phyloP scores from a whole-genome alignment of 2,113 vertebrate genomes.

The Pedetes capensis region DNA sequence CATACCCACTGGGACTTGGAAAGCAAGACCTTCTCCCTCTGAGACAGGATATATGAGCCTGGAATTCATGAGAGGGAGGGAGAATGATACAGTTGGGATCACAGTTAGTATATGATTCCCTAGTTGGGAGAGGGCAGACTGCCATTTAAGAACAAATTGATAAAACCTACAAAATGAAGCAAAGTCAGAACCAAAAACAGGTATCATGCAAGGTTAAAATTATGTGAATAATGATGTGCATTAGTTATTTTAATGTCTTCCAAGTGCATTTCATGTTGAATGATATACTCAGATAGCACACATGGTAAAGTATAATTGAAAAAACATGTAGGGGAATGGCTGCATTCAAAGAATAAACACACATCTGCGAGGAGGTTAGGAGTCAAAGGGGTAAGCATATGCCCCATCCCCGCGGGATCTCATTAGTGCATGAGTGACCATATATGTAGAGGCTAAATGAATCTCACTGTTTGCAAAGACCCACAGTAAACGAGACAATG shows the following conservation, averaged over 20 bases:
- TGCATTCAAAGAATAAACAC: slow-evolving; percentile 86
- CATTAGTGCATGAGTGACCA: slow-evolving; percentile 86
- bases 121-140: slow-evolving; percentile 55
- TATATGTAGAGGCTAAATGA: slow-evolving; percentile 85
- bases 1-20: not conserved
- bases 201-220: slow-evolving; percentile 82
- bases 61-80: not conserved
- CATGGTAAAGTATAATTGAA: slow-evolving; percentile 87
- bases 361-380: slow-evolving; percentile 85
- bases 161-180: slow-evolving; percentile 81
- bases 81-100: not conserved
- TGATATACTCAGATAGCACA: slow-evolving; percentile 85
- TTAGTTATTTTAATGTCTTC: slow-evolving; percentile 89
- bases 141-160: slow-evolving; percentile 64
- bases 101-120: slow-evolving; percentile 27
- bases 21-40: not conserved
- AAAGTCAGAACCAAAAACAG: slow-evolving; percentile 75
- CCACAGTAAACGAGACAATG: slow-evolving; percentile 85
- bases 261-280: slow-evolving; percentile 87
- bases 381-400: slow-evolving; percentile 85
- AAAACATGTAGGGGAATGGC: slow-evolving; percentile 85
- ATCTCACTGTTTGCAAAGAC: slow-evolving; percentile 82
- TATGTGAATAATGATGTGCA: slow-evolving; percentile 86
- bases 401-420: slow-evolving; percentile 84
- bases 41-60: not conserved